Base-by-base conservation (phyloP, 2,888 invertebrate species). In the Bursaphelenchus okinawaensis region DNA sequence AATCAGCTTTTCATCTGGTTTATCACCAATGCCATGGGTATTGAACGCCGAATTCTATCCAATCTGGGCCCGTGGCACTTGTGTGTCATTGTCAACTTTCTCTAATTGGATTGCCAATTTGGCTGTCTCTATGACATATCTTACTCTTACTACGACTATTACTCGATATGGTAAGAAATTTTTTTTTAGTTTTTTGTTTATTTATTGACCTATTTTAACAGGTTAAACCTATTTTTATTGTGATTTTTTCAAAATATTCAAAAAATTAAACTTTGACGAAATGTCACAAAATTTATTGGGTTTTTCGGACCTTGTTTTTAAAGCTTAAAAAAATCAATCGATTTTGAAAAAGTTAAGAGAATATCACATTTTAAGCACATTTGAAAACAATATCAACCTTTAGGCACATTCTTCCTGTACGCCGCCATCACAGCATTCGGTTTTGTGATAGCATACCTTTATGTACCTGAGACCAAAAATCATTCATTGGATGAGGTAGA, bases 351-450 rank as follows among this genome's bases (percentile, higher is more conserved):
- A 40, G n/a, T 40, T 40, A 16, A 16, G 12, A n/a, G n/a, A 40
- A 16, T 40, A 16, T 40, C 50, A 40, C 19, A 40, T n/a, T 12
- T 12, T n/a, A 40, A n/a, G 50, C 19, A 16, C 50, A 40, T 12
- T 12, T 40, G 12, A 16, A 55, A 16, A 22, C 12, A n/a, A 28
- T 7, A n/a, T n/a, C n/a, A n/a, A n/a, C n/a, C 63, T 75, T 78
- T 73, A 85, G 87, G 87, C 56, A 84, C 86, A 3, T 87, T 87
- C 79, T 86, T 84, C 81, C 74, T 87, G 64, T 87, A 87, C 80
- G 82, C 84, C 40, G 83, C 83, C 1, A 78, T 86, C 20, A 84
- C 86, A 0, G 63, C 82, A 1, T 31, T 84, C 0, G 86, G 85
- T 0, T 69, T 85, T 12, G 24, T 86, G 1, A 83, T 86, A 66